Percentiles rank a stretch among this genome's conserved stretches.
Evolutionary conservation across 2,113 vertebrate species (phyloP).

Genomic region (Telmatochromis bifrenatus): DNA sequence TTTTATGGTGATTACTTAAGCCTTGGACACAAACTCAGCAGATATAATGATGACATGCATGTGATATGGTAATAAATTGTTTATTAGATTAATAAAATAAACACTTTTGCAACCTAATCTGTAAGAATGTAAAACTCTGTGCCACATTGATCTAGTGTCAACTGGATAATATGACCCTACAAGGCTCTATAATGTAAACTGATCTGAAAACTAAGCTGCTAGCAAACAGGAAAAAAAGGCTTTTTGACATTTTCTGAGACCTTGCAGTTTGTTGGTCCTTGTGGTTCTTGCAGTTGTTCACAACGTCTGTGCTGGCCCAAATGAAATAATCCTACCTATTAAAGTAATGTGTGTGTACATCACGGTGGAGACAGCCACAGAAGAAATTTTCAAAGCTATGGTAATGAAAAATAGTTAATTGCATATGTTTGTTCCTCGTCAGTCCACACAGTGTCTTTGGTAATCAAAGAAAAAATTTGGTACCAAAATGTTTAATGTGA

Average conservation of each 20-base stretch:
- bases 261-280: neutral
- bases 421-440: neutral
- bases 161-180: neutral
- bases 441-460: neutral
- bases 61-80: neutral
- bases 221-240: neutral
- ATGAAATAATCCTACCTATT: neutral
- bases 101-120: neutral
- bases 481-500: neutral
- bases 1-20: neutral
- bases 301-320: neutral
- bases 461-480: neutral
- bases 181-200: neutral
- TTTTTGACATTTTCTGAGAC: neutral
- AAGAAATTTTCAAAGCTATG: neutral
- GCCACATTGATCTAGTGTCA: neutral
- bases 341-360: rapidly evolving
- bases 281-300: neutral
- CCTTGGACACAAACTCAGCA: neutral
- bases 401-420: neutral
- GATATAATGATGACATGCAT: neutral
- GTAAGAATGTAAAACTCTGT: neutral
- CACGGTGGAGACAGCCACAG: rapidly evolving
- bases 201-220: neutral
- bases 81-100: neutral